Conservation (phyloP, 2,797 vertebrate genomes). For the Cetoscarus ocellatus region DNA sequence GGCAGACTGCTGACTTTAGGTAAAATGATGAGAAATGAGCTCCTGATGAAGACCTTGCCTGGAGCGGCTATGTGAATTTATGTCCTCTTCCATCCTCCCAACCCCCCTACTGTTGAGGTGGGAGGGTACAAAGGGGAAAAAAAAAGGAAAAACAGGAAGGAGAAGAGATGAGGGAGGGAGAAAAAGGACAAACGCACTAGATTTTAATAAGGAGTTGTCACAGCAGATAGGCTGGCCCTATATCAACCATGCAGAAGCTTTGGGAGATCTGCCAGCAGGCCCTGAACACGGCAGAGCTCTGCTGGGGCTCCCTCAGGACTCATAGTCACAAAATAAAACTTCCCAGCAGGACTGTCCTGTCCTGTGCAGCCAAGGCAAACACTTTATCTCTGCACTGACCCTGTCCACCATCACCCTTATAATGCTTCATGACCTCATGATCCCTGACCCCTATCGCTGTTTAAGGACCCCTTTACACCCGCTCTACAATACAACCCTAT, state of each 20-base stretch:
- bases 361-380: slow-evolving; percentile 18
- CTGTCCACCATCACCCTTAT: slow-evolving; percentile 10
- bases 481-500: background rate
- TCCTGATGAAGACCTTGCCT: slow-evolving; percentile 84
- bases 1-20: slow-evolving; percentile 81
- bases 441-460: slow-evolving; percentile 26
- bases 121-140: slow-evolving; percentile 20
- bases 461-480: slow-evolving; percentile 5
- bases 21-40: slow-evolving; percentile 82
- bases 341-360: slow-evolving; percentile 25
- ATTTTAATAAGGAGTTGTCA: slow-evolving; percentile 84
- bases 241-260: slow-evolving; percentile 70
- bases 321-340: slow-evolving; percentile 52
- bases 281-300: slow-evolving; percentile 66
- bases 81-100: slow-evolving; percentile 68
- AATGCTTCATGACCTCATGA: slow-evolving; percentile 34
- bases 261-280: slow-evolving; percentile 73
- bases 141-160: slow-evolving; percentile 23
- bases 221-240: slow-evolving; percentile 71
- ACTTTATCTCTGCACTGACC: slow-evolving; percentile 37
- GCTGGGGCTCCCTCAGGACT: slow-evolving; percentile 48
- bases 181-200: slow-evolving; percentile 74
- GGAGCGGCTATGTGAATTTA: slow-evolving; percentile 75
- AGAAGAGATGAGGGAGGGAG: slow-evolving; percentile 50
- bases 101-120: slow-evolving; percentile 31